A percentile compares a stretch with the other conserved stretches of the same genome.
phyloP scores from a whole-genome alignment of 2,797 vertebrate species.

The Lagocephalus sceleratus region DNA sequence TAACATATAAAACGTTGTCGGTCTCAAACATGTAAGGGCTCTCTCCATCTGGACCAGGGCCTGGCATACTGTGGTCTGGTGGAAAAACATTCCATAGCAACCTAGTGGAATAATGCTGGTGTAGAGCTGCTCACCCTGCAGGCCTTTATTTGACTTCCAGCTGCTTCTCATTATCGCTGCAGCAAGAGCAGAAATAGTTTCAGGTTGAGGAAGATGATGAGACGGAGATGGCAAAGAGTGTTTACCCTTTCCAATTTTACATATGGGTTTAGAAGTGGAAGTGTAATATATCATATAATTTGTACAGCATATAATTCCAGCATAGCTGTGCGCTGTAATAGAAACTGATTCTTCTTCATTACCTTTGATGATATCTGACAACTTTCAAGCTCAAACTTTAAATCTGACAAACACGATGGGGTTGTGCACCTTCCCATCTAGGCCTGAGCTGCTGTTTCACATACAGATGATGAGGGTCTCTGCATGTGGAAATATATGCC shows the following conservation, averaged over 20 bases:
- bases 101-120: constrained; percentile 5
- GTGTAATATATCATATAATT: no score
- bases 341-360: constrained; percentile 48
- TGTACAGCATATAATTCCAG: constrained; percentile 14
- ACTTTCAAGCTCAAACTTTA: constrained; percentile 34
- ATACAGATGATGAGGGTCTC: constrained; percentile 57
- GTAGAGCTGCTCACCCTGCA: constrained; percentile 10
- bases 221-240: constrained; percentile 2
- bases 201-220: constrained; percentile 7
- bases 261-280: constrained; percentile 7
- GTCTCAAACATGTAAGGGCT: neutral
- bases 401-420: constrained; percentile 61
- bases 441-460: constrained; percentile 66
- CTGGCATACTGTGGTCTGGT: constrained; percentile 7
- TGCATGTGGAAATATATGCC: constrained; percentile 36
- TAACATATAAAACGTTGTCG: neutral
- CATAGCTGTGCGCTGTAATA: constrained; percentile 44
- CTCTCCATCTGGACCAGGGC: constrained; percentile 4
- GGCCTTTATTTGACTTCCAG: constrained; percentile 16
- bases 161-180: constrained; percentile 17
- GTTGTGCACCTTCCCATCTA: constrained; percentile 27
- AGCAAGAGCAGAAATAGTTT: constrained; percentile 3
- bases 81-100: constrained; percentile 13
- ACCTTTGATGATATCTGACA: constrained; percentile 33
- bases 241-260: constrained; percentile 13